Base-by-base conservation (phyloP, 2,797 vertebrate genomes). In the Phrynocephalus forsythii region DNA sequence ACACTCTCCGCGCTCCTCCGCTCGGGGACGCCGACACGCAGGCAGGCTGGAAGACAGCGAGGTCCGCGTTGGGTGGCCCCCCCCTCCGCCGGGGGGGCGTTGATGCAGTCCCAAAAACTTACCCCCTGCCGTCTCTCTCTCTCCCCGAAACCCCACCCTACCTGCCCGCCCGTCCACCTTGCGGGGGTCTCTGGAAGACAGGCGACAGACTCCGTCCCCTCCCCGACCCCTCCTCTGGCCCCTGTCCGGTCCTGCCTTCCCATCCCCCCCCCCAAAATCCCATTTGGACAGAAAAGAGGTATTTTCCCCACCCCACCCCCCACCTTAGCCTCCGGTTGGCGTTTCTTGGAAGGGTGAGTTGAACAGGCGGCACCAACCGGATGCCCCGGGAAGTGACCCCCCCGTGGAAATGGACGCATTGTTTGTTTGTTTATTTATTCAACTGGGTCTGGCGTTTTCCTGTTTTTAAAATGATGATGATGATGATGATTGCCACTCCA, bases 11-110 rank as follows among this genome's bases (percentile, higher is more conserved):
- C 20, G 52, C 52, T n/a, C 20, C 44, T 28, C 56, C 0, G 5
- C 11, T 28, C 22, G 38, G 38, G 38, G 38, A 44, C 38, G 38
- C 38, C 38, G 38, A 38, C 56, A 2, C 28, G 8, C 71, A 33
- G 38, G 11, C 97, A 96, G 96, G 97, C 95, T 97, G 97, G 92
- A 93, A 91, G 38, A 44, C 92, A 79, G 90, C 87, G n/a, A 83
- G 94, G 91, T 86, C 93, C 89, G 89, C 92, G 78, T 56, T 86
- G 52, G 89, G 91, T 80, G 90, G 91, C 92, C 77, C 38, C 77
- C 38, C 6, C 86, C 91, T 67, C n/a, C 87, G 50, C 89, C 72
- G 3, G 75, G 89, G 30, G 79, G 87, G 38, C 38, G 38, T 38
- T 75, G 93, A 94, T 93, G 92, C 86, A 86, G 92, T 87, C 91